A percentile compares a stretch with the other conserved stretches of the same genome.
phyloP scores from a whole-genome alignment of 2,113 vertebrate species.

The Cinclus cinclus region DNA sequence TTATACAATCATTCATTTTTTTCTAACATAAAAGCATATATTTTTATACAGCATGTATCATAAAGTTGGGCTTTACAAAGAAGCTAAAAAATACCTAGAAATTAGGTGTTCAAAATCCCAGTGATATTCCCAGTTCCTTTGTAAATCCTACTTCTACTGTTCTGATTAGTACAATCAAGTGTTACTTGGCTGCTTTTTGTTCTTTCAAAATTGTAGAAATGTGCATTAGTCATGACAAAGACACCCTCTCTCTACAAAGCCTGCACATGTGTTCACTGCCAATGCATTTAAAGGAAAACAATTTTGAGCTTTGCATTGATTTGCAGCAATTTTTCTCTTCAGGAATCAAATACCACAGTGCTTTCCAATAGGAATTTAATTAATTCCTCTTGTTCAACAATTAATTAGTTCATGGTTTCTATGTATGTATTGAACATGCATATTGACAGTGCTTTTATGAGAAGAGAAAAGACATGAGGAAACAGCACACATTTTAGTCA shows the following conservation, averaged over 20 bases:
- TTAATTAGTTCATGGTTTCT: constrained; percentile 61
- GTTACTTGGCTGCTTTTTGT: neutral
- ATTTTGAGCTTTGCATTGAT: constrained; percentile 56
- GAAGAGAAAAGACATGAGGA: neutral
- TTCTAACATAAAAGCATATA: neutral
- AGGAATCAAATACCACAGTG: constrained; percentile 52
- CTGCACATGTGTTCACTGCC: neutral
- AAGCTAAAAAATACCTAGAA: neutral
- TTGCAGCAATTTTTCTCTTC: constrained; percentile 58
- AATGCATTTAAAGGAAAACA: constrained; percentile 48
- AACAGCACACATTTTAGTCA: constrained; percentile 13
- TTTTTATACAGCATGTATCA: neutral
- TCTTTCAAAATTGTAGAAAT: neutral
- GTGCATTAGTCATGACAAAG: neutral
- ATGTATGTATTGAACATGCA: constrained; percentile 42
- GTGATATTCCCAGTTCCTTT: neutral
- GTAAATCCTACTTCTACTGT: neutral
- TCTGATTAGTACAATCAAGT: neutral
- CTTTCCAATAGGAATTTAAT: constrained; percentile 48
- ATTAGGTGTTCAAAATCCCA: neutral
- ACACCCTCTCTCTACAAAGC: neutral
- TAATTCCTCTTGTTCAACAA: constrained; percentile 63
- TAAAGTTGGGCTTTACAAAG: neutral
- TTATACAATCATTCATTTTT: neutral
- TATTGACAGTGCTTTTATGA: constrained; percentile 40